Base-by-base conservation (phyloP, 2,888 invertebrate species). In the Drosophila histrio region DNA sequence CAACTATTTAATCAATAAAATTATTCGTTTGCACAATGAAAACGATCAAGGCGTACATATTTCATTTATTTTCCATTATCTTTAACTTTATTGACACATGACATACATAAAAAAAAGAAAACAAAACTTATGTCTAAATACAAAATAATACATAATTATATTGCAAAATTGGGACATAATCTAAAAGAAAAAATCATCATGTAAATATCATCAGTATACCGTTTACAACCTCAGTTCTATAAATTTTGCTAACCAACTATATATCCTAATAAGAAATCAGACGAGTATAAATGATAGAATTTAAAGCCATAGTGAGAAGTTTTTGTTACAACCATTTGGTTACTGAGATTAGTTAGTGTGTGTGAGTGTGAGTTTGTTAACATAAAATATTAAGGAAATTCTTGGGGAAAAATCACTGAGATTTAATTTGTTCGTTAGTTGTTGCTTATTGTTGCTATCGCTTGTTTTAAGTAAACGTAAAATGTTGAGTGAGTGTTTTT, bases 1-100 rank as follows among this genome's bases (percentile, higher is more conserved):
- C 47, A 74, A 69, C 63, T 87, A 85, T 87, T 79, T 83, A 84
- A 88, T 76, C 88, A 88, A 84, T 84, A 87, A 83, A 84, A 84
- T 84, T 84, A 77, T 82, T 84, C 79, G 84, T 84, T 84, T 84
- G 86, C 84, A 84, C 87, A 88, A 81, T 77, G 69, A 75, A 64
- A 54, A 36, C 21, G 36, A 24, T 19, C 9, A 39, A 21, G 9
- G 38, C 9, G 39, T 32, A 19, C 34, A 4, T 47, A 32, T 32
- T 59, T 32, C 38, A 32, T 61, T 52, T 44, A 54, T 17, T 65
- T 32, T 47, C n/a, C 28, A 58, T 57, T 53, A 39, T 46, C 21
- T 54, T 58, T 65, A 58, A 62, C 43, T 70, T 73, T 75, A 47
- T 66, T 73, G 66, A 66, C 58, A 69, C 74, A 69, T 52, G 59